phyloP scores from a whole-genome alignment of 2,797 vertebrate genomes.

The Paramormyrops hopkinsi region DNA sequence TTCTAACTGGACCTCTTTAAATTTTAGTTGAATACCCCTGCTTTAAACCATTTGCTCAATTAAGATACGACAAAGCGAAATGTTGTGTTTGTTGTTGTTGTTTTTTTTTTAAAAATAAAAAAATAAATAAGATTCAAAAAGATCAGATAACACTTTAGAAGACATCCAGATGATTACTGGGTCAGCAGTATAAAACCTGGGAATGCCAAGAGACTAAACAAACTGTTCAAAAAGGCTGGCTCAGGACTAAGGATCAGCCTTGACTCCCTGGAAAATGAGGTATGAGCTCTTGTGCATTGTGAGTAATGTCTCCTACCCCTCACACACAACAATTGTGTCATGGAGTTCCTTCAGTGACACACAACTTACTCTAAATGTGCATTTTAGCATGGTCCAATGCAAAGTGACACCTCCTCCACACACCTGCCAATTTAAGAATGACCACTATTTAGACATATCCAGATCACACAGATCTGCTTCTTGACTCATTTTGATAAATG shows the following conservation, averaged over 20 bases:
- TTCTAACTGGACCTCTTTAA: too few relatives aligned
- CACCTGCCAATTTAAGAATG: not conserved
- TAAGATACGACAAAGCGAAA: not conserved
- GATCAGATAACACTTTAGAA: not conserved
- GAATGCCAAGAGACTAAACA: not conserved
- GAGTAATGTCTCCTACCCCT: not conserved
- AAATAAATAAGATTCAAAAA: not conserved
- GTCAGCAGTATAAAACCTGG: not conserved
- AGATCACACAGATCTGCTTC: not conserved
- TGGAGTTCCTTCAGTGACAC: not conserved
- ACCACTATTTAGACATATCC: not conserved
- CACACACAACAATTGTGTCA: not conserved
- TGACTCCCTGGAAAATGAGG: not conserved
- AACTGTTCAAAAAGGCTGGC: not conserved
- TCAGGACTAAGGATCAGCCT: not conserved
- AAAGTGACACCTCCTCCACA: not conserved
- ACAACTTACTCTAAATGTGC: not conserved
- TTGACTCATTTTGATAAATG: not conserved
- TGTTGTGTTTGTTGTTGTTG: not conserved
- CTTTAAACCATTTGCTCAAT: not conserved
- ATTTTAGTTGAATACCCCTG: too few relatives aligned
- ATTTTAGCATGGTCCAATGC: not conserved
- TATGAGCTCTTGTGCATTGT: not conserved
- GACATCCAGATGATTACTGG: not conserved
- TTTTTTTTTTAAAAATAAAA: not conserved